Evolutionary conservation across 1,140 invertebrate species (phyloP).

Genomic region (Ceratitis capitata): DNA sequence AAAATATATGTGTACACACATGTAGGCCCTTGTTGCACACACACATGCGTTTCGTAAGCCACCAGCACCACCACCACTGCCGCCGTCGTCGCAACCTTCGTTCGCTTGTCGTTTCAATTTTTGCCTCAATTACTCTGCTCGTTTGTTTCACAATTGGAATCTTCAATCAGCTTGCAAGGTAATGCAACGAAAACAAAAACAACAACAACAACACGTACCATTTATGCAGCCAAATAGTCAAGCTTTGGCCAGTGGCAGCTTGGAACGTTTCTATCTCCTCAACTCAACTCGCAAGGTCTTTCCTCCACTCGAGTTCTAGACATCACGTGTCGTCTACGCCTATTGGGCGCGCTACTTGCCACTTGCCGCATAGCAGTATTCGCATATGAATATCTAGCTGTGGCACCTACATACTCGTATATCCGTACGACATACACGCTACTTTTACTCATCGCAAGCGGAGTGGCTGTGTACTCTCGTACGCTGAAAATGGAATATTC

Average conservation of each 20-base stretch:
- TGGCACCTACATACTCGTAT: neutral
- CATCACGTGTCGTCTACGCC: slow-evolving; percentile 26
- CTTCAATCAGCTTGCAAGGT: neutral
- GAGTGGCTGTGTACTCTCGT: neutral
- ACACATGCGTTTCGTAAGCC: too few relatives aligned
- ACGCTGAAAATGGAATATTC: slow-evolving; percentile 61
- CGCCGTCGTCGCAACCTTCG: neutral
- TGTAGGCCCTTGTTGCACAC: neutral
- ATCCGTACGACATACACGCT: neutral
- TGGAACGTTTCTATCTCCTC: slow-evolving; percentile 52
- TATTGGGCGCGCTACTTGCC: slow-evolving; percentile 12
- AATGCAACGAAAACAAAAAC: neutral
- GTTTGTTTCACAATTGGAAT: slow-evolving; percentile 62
- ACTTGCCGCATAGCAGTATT: neutral
- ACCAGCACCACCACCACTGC: too few relatives aligned
- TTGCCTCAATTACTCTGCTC: slow-evolving; percentile 64
- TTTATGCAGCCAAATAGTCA: slow-evolving; percentile 28
- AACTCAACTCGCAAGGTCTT: neutral
- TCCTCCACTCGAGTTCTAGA: neutral
- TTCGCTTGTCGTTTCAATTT: slow-evolving; percentile 58
- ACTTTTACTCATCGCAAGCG: neutral
- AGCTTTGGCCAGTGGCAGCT: slow-evolving; percentile 47
- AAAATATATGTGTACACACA: neutral
- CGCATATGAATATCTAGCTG: neutral
- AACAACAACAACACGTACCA: neutral